A percentile compares a stretch with the other conserved stretches of the same genome.
phyloP scores from a whole-genome alignment of 2,888 invertebrate genomes.

The Drosophila peninsularis region DNA sequence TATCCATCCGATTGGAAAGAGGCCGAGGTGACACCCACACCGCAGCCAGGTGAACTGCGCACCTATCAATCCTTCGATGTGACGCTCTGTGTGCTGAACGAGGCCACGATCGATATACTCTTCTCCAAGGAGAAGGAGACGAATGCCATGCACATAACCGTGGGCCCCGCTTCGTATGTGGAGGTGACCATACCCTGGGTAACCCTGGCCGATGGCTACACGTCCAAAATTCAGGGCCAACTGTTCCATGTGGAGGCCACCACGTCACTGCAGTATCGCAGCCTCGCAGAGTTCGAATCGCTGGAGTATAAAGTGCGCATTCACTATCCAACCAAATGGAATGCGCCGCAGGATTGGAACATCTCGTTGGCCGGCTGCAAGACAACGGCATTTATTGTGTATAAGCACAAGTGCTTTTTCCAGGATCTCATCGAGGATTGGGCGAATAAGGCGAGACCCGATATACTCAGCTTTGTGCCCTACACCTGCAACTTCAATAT shows the following conservation, averaged over 20 bases:
- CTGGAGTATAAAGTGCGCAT: constrained; percentile 92
- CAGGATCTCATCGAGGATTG: constrained; percentile 98
- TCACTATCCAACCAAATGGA: constrained; percentile 97
- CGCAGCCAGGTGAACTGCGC: constrained; percentile 94
- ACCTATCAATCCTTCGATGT: constrained; percentile 97
- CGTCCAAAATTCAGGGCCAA: constrained; percentile 96
- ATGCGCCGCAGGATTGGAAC: constrained; percentile 98
- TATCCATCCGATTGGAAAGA: constrained; percentile 95
- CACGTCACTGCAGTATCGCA: constrained; percentile 96
- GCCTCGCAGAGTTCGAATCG: constrained; percentile 97
- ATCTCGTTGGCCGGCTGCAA: constrained; percentile 96
- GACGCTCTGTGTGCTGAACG: constrained; percentile 94
- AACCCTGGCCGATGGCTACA: constrained; percentile 93
- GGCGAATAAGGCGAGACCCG: constrained; percentile 96
- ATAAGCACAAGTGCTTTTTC: constrained; percentile 98
- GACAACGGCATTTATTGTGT: constrained; percentile 95
- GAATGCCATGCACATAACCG: constrained; percentile 97
- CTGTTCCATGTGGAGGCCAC: constrained; percentile 97
- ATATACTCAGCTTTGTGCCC: constrained; percentile 97
- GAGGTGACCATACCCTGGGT: constrained; percentile 99
- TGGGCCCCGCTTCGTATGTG: constrained; percentile 97
- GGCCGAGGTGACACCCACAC: constrained; percentile 91
- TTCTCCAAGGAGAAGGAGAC: constrained; percentile 97
- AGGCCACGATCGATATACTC: constrained; percentile 97
- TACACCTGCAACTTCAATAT: constrained; percentile 98